Evolutionary conservation across 2,113 vertebrate species (phyloP).

Genomic region (Tenrec ecaudatus): DNA sequence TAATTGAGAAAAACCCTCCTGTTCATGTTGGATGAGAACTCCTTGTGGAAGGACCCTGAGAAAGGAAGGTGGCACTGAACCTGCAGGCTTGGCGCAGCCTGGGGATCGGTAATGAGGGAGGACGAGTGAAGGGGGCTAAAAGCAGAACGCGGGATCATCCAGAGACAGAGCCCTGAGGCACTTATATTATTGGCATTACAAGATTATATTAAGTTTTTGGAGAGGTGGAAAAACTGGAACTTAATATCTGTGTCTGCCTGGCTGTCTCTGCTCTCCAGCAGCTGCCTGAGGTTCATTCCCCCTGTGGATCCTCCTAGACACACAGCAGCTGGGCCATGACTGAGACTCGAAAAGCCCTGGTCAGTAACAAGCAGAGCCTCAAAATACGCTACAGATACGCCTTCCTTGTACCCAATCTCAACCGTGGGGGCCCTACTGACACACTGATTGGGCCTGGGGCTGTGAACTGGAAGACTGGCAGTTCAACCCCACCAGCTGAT

Average conservation of each 20-base stretch:
- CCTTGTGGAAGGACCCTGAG: slow-evolving; percentile 32
- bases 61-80: slow-evolving; percentile 43
- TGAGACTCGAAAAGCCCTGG: not conserved
- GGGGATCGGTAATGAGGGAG: slow-evolving; percentile 51
- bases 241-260: not conserved
- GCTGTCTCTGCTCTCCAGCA: not conserved
- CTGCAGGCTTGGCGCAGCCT: slow-evolving; percentile 17
- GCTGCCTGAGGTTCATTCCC: too few relatives aligned
- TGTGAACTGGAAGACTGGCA: not conserved
- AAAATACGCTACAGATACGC: not conserved
- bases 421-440: not conserved
- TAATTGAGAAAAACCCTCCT: slow-evolving; percentile 32
- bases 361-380: not conserved
- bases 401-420: not conserved
- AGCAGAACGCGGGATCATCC: slow-evolving; percentile 57
- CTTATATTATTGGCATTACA: slow-evolving; percentile 25
- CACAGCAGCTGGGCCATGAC: not conserved
- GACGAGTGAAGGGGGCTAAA: slow-evolving; percentile 38
- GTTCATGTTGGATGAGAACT: slow-evolving; percentile 41
- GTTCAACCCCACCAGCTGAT: not conserved
- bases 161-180: slow-evolving; percentile 1
- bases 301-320: not conserved
- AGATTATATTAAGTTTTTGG: not conserved
- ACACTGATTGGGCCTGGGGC: not conserved
- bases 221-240: not conserved